Conservation (phyloP, 2,797 vertebrate genomes). For the Cyprinella venusta region DNA sequence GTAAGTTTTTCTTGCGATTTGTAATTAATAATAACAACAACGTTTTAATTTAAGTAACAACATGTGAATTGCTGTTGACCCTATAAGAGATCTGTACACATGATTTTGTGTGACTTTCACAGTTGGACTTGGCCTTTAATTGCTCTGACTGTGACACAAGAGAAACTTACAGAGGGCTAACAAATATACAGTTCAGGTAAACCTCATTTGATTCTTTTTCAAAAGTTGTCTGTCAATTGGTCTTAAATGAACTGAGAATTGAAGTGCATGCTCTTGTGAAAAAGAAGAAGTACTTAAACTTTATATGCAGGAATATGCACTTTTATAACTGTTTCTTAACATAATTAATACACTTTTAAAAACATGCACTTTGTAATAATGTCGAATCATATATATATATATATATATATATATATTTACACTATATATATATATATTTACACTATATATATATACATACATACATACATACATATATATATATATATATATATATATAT, state of each 20-base stretch:
- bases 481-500: too few species aligned
- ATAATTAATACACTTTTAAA: too few species aligned
- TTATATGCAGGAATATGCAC: neutral
- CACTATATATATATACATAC: too few species aligned
- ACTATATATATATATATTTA: too few species aligned
- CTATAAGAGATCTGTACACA: neutral
- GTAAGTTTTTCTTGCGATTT: slow-evolving; percentile 60
- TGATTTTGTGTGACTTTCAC: slow-evolving; percentile 33
- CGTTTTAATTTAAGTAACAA: neutral
- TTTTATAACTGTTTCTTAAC: neutral
- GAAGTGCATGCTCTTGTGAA: neutral
- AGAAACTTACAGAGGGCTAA: slow-evolving; percentile 51
- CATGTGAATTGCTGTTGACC: neutral
- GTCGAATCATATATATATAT: too few species aligned
- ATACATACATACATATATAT: too few species aligned
- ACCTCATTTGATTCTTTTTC: neutral
- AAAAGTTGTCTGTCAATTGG: neutral
- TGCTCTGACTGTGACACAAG: slow-evolving; percentile 53
- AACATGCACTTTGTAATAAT: neutral
- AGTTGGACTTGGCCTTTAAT: slow-evolving; percentile 58
- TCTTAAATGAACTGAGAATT: neutral
- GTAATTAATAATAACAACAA: too few species aligned
- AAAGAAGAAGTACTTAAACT: neutral
- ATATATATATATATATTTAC: too few species aligned
- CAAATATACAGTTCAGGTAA: slow-evolving; percentile 69